Conservation (phyloP, 2,113 vertebrate genomes). For the Passerina amoena region DNA sequence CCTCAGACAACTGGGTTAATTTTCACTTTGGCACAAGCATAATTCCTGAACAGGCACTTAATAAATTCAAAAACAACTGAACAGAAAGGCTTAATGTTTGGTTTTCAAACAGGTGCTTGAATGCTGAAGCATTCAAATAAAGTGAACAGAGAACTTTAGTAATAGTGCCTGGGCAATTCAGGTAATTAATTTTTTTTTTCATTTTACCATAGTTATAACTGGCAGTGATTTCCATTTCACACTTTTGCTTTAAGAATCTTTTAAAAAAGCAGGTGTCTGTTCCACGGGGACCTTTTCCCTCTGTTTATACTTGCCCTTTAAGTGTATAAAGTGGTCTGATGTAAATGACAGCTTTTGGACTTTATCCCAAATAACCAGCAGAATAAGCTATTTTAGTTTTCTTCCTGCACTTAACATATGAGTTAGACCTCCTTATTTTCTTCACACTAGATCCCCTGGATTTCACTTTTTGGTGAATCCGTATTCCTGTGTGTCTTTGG, state of each 20-base stretch:
- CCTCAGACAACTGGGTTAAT: neutral
- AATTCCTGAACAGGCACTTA: neutral
- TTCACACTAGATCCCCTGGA: neutral
- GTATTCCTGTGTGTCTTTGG: neutral
- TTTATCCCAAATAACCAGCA: neutral
- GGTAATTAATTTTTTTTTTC: neutral
- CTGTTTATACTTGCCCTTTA: neutral
- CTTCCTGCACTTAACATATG: neutral
- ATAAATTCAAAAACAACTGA: neutral
- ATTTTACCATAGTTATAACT: neutral
- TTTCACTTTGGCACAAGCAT: neutral
- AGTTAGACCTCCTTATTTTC: neutral
- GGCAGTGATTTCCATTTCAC: neutral
- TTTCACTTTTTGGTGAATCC: neutral
- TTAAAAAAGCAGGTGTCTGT: neutral
- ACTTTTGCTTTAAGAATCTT: neutral
- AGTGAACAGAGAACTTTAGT: neutral
- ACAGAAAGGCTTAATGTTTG: neutral
- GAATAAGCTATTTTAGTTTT: neutral
- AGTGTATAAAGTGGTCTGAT: neutral
- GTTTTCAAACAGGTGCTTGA: neutral
- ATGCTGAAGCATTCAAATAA: neutral
- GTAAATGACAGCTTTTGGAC: neutral
- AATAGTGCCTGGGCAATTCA: neutral
- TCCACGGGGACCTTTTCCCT: neutral